Evolutionary conservation across 2,113 vertebrate genomes (phyloP), one percentile per base, ranked within the genome.

Genomic region (Cathartes aura): DNA sequence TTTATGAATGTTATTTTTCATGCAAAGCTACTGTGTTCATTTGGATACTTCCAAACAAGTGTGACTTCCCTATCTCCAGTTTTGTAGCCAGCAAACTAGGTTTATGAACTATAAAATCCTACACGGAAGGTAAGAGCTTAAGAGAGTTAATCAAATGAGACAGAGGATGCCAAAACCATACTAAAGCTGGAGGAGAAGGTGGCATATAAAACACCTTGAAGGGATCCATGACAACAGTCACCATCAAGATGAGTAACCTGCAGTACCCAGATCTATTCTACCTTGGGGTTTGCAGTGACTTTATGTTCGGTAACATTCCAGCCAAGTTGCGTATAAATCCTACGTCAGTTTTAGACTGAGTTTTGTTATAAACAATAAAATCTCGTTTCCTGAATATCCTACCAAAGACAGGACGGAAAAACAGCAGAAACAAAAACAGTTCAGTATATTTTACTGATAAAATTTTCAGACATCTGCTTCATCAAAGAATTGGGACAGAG

Each of bases 331-430:
- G 20, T 55, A 86, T 80, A 96, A 96, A 97, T 96, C 53, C 68
- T 80, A 26, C 3, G 7, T 60, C 79, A 79, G 78, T 78, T 92
- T 92, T 66, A 93, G 74, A 83, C 36, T 78, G 43, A 86, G 34
- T 94, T 95, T 68, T 91, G 75, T 85, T 90, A 88, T 43, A 85
- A 97, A 96, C 32, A 50, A 89, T 86, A 91, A 95, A 86, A 81
- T 75, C 26, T 81, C 52, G 34, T 80, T 95, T 97, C 56, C 80
- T 94, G 76, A 92, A 82, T 86, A 88, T 71, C 32, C 48, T 82
- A 50, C 32, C 10, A 5, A 92, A 74, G 42, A 68, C 36, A 47
- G 22, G 58, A 64, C 9, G 74, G 34, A 86, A 32, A 70, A 87
- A 66, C 6, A 84, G 26, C 59, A 87, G 59, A 91, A 93, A 67